Evolutionary conservation across 2,113 vertebrate genomes (phyloP).

Genomic region (Gambusia holbrooki): DNA sequence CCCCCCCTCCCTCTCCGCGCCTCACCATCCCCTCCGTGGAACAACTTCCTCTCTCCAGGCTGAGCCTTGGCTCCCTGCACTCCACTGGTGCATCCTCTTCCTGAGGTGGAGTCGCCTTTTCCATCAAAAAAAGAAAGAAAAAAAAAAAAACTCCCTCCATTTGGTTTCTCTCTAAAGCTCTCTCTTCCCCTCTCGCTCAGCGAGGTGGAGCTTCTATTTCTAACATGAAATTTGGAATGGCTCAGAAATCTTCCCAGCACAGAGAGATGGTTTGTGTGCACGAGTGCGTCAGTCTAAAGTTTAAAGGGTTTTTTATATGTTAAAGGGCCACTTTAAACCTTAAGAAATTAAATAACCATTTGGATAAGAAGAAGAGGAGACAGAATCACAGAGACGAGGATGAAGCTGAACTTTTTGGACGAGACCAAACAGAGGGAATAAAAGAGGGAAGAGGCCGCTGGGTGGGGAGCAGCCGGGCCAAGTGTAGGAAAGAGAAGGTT

Average conservation of each 20-base stretch:
- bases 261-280: constrained; percentile 25
- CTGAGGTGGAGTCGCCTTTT: constrained; percentile 83
- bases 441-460: constrained; percentile 47
- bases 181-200: constrained; percentile 1
- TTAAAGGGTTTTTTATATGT: neutral
- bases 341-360: neutral
- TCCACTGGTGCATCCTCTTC: constrained; percentile 85
- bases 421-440: constrained; percentile 18
- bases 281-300: neutral
- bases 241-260: constrained; percentile 64
- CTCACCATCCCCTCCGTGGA: constrained; percentile 40
- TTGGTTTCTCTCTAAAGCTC: constrained; percentile 57
- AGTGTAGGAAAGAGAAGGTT: constrained; percentile 53
- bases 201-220: constrained; percentile 68
- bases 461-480: constrained; percentile 40
- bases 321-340: too few relatives aligned
- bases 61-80: constrained; percentile 75
- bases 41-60: constrained; percentile 77
- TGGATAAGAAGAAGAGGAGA: neutral
- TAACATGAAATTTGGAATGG: constrained; percentile 56
- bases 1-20: constrained; percentile 22
- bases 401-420: neutral
- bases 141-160: constrained; percentile 55
- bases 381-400: neutral
- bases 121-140: constrained; percentile 70